Base-by-base conservation (phyloP, 2,888 invertebrate genomes). In the Ectemnius cavifrons region DNA sequence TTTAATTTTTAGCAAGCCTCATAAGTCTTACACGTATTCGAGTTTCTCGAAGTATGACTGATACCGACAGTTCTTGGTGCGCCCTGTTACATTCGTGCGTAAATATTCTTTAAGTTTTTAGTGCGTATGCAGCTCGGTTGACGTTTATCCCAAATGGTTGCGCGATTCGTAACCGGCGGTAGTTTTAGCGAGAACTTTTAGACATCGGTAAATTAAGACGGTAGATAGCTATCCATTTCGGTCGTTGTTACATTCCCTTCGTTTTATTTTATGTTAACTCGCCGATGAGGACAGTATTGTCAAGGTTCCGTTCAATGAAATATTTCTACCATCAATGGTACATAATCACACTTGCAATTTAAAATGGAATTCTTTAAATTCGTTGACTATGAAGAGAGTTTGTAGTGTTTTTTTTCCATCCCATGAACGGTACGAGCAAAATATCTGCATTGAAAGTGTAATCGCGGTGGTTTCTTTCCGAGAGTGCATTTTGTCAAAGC, bases 1-100 rank as follows among this genome's bases (percentile, higher is more conserved):
- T 74, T 70, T 77, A 70, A 79, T 75, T 75, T 73, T 65, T 81
- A 77, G 59, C 58, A 28, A 61, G 71, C 37, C 11, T 3, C 37
- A 16, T 59, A 59, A 68, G 68, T 57, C 57, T 63, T 63, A 45
- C 23, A 23, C 23, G 3, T 23, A 23, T 23, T 28, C 37, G 37
- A 23, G 23, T 23, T 23, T 23, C 37, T 37, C 37, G 37, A 11
- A 37, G 37, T 37, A 67, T 18, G 20, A 64, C 63, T 62, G 76
- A 14, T 56, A 63, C 20, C 64, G 62, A 68, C 65, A 56, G 49
- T 46, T n/a, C 63, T 62, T 47, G 56, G 28, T 59, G 47, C 46
- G 11, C 49, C 28, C 62, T 57, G 47, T 37, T 57, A 56, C 20
- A 4, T 14, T 37, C 37, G 37, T 37, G 11, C 37, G 13, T 47